Evolutionary conservation across 2,797 vertebrate genomes (phyloP).

Genomic region (Cichlasoma orientale): DNA sequence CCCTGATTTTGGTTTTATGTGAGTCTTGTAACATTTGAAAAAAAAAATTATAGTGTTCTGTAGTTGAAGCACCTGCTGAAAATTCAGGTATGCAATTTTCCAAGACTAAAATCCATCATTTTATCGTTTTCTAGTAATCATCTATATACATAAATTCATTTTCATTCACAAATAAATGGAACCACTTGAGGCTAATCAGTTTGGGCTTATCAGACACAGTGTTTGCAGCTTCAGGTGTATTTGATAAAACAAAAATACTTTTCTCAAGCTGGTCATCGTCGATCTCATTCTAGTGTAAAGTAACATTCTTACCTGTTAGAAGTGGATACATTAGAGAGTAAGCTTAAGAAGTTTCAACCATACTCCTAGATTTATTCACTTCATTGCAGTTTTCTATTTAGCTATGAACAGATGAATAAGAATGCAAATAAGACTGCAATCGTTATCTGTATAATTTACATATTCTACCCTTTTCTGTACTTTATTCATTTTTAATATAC

Average conservation of each 20-base stretch:
- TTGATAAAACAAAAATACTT: background rate
- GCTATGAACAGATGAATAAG: background rate
- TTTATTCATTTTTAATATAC: too few relatives aligned
- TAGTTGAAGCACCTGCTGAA: background rate
- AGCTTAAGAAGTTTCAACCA: too few relatives aligned
- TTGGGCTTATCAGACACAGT: background rate
- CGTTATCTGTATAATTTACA: background rate
- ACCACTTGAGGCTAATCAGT: background rate
- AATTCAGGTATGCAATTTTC: rapidly evolving
- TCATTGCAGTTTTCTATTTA: background rate
- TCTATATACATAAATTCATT: background rate
- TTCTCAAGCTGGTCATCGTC: background rate
- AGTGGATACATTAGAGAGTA: background rate
- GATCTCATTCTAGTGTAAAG: too few relatives aligned
- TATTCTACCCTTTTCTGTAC: too few relatives aligned
- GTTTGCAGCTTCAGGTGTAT: background rate
- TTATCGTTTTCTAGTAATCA: background rate
- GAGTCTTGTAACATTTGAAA: background rate
- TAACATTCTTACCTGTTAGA: background rate
- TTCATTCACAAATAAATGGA: background rate
- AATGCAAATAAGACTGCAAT: background rate
- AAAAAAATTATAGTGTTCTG: background rate
- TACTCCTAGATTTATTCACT: background rate
- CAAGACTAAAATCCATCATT: too few relatives aligned
- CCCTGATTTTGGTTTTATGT: background rate